Base-by-base conservation (phyloP, 1,140 invertebrate species). In the Scaptomyza hsui region DNA sequence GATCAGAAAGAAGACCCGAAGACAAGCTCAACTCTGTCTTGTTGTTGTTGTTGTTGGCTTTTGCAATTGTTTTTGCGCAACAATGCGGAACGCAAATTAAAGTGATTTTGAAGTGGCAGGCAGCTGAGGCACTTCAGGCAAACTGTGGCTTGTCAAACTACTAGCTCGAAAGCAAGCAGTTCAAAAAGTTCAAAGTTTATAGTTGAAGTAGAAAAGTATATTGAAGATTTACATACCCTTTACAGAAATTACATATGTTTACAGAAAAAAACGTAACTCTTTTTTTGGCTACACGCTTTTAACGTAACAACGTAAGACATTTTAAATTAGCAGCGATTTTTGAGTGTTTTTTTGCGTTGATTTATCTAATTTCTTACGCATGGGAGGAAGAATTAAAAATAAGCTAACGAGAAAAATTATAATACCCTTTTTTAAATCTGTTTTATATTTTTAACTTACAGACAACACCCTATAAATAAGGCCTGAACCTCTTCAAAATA, bases 71-170 rank as follows among this genome's bases (percentile, higher is more conserved):
- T 78, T 88, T 70, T 64, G 65, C 35, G 59, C 51, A 64, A 64
- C 83, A 62, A 75, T 59, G 75, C 68, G 78, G 71, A 88, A 88
- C 74, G 68, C 64, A 89, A 76, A 86, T 76, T 86, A 80, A 83
- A 86, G 26, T 76, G 78, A 72, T 75, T 85, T 69, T 72, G 63
- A 68, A 48, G 67, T 53, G 67, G 51, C 70, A 67, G 52, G 0
- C 26, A 29, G 9, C 24, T 6, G 2, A 29, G 26, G 2, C 44
- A 42, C 61, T 69, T 51, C 6, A 7, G 26, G 6, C 26, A 29
- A 61, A 57, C 24, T 13, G 42, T 18, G 45, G 26, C 19, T 13
- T 41, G n/a, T 10, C 63, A 59, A 29, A 55, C 16, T 69, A 55
- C 16, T 69, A 45, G 29, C 39, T 37, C 19, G n/a, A 41, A 55